These are phyloP conservation scores for Rhinopithecus roxellana DNA, from an alignment of 2,113 vertebrate genomes.

Conservation along the genomic window DNA sequence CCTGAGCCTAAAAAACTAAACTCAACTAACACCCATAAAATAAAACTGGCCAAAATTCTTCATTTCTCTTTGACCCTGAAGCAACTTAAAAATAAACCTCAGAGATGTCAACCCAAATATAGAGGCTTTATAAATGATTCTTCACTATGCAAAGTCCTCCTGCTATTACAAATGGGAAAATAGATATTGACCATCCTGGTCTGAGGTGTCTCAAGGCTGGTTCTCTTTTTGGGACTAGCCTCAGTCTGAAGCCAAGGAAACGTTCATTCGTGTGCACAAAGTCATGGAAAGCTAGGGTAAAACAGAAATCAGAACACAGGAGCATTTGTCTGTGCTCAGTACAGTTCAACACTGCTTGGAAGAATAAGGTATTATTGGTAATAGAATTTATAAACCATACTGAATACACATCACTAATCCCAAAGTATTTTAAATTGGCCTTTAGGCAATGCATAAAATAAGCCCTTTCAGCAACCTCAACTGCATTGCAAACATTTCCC, in stretches of 20 bases:
- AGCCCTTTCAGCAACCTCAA: neutral
- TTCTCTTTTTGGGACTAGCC: neutral
- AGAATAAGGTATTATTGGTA: conserved; percentile 28
- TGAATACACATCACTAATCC: conserved; percentile 35
- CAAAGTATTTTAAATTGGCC: neutral
- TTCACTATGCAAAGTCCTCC: neutral
- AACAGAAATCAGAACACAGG: neutral
- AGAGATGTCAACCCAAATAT: neutral
- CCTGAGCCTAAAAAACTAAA: neutral
- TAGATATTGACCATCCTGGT: neutral
- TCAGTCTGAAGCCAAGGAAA: neutral
- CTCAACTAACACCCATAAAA: neutral
- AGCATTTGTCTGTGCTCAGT: neutral
- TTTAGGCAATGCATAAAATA: neutral
- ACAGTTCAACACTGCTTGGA: conserved; percentile 16
- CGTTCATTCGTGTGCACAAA: neutral
- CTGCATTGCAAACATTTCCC: neutral
- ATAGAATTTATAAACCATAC: neutral
- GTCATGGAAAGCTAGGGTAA: neutral
- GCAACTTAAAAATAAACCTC: conserved; percentile 26
- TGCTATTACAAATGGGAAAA: neutral
- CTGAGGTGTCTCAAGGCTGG: neutral
- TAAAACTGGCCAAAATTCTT: conserved; percentile 36
- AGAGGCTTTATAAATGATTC: conserved; percentile 39
- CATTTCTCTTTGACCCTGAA: conserved; percentile 6